A percentile compares a stretch with the other conserved stretches of the same genome.
These are phyloP conservation scores for Argyresthia albistria DNA, from an alignment of 2,888 invertebrate genomes.

Conservation along the genomic window DNA sequence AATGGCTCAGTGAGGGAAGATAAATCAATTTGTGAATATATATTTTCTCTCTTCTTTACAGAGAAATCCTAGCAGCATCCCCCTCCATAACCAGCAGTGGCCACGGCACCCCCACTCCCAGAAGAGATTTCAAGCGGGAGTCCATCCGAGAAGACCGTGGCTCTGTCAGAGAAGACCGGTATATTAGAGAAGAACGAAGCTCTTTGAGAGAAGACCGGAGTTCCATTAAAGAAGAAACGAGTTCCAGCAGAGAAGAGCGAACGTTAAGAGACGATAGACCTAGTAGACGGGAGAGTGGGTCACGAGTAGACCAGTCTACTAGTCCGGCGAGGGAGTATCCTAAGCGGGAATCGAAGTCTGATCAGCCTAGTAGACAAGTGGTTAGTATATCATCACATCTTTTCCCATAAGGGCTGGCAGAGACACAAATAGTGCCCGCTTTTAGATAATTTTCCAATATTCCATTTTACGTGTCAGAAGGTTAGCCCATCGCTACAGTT, in stretches of 20 bases:
- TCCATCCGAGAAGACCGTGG: conserved; percentile 53
- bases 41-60: conserved; percentile 19
- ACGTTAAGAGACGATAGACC: too few relatives aligned
- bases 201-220: conserved; percentile 45
- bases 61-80: conserved; percentile 80
- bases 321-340: conserved; percentile 47
- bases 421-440: too few relatives aligned
- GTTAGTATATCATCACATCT: conserved; percentile 23
- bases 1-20: too few relatives aligned
- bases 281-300: conserved; percentile 37
- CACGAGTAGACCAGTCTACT: conserved; percentile 45
- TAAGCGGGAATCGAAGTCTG: conserved; percentile 36
- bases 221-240: conserved; percentile 50
- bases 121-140: conserved; percentile 51
- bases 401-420: too few relatives aligned
- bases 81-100: conserved; percentile 51
- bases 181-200: conserved; percentile 50
- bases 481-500: too few relatives aligned
- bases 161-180: conserved; percentile 38
- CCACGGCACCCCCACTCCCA: conserved; percentile 41
- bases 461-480: too few relatives aligned
- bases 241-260: conserved; percentile 36
- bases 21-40: background rate
- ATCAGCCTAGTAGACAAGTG: conserved; percentile 54
- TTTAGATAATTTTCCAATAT: too few relatives aligned